These are phyloP conservation scores for Allobates femoralis DNA, from an alignment of 2,797 vertebrate genomes.

Conservation along the genomic window DNA sequence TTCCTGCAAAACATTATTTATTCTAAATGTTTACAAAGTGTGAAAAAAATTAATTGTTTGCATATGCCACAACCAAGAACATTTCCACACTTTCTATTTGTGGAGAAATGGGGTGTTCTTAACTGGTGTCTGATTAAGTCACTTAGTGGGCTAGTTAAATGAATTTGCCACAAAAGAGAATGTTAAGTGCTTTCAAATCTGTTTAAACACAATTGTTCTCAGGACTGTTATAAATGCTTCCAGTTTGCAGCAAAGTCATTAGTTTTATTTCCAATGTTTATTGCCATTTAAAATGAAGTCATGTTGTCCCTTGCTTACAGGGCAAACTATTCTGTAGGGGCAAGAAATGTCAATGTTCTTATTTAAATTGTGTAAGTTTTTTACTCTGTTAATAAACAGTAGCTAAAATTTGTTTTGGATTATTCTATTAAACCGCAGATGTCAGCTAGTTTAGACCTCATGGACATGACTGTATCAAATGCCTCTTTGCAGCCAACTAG, in stretches of 20 bases:
- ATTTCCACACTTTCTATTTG: constrained; percentile 17
- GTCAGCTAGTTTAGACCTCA: constrained; percentile 16
- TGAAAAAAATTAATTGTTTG: not conserved
- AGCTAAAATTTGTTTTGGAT: constrained; percentile 11
- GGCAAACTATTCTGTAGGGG: constrained; percentile 6
- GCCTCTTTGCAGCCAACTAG: constrained; percentile 42
- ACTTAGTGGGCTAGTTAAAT: constrained; percentile 58
- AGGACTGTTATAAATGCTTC: constrained; percentile 55
- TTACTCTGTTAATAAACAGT: not conserved
- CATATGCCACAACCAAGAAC: not conserved
- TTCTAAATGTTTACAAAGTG: constrained; percentile 1
- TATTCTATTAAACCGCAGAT: constrained; percentile 43
- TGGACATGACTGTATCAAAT: constrained; percentile 52
- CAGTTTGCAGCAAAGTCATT: constrained; percentile 57
- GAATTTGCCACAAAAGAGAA: constrained; percentile 60
- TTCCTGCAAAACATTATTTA: not conserved
- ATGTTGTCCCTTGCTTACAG: constrained; percentile 17
- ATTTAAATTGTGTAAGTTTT: not conserved
- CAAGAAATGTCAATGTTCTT: not conserved
- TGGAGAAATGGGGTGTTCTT: constrained; percentile 46
- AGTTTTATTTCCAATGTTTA: constrained; percentile 56
- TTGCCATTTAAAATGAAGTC: constrained; percentile 45
- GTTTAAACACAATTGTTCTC: constrained; percentile 56
- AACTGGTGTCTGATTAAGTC: constrained; percentile 53
- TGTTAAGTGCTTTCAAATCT: constrained; percentile 62